Conservation (phyloP, 2,797 vertebrate species). For the Brotogeris chrysoptera region DNA sequence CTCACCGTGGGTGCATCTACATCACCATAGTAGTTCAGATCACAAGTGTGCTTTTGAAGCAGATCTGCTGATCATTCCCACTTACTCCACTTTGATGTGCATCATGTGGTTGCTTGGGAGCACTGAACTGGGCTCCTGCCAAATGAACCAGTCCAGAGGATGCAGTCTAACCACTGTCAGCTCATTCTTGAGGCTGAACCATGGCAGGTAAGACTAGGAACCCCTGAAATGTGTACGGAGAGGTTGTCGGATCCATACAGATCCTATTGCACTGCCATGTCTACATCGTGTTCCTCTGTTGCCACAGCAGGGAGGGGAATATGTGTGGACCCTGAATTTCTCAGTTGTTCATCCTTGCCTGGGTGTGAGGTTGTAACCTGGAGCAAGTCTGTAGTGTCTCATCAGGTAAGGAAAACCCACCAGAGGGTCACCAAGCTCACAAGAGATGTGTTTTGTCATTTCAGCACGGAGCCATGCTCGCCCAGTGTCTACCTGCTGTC, state of each 20-base stretch:
- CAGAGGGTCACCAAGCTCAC: neutral
- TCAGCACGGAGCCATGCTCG: neutral
- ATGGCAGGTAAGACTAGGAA: neutral
- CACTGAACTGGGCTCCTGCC: neutral
- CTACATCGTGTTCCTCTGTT: neutral
- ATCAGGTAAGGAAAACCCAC: neutral
- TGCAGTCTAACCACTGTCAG: neutral
- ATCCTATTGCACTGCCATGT: neutral
- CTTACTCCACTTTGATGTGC: neutral
- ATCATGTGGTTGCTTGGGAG: neutral
- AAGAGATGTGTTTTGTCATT: neutral
- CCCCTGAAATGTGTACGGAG: neutral
- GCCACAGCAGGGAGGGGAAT: neutral
- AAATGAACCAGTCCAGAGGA: neutral
- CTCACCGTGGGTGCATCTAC: neutral
- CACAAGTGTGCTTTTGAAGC: neutral
- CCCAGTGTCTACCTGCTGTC: neutral
- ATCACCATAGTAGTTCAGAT: neutral
- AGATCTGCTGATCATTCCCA: neutral
- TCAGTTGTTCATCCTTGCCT: neutral
- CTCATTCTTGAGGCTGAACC: neutral
- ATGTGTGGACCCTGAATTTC: accelerated
- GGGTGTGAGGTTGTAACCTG: neutral
- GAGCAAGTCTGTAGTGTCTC: neutral
- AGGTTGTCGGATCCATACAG: neutral